Evolutionary conservation across 2,888 invertebrate genomes (phyloP).

Genomic region (Trachelus stipa): DNA sequence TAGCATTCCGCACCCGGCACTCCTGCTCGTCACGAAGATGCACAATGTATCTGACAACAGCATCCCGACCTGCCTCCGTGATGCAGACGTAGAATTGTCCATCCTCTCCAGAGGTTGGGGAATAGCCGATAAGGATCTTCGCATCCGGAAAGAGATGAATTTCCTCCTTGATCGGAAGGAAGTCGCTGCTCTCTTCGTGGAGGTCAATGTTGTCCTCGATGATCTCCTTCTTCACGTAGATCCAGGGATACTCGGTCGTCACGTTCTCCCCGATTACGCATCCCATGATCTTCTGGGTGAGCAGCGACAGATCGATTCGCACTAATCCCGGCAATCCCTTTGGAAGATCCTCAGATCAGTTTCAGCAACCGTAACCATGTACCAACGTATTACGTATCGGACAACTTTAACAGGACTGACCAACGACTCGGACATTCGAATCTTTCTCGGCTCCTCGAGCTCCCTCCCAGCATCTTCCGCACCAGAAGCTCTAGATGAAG

Average conservation of each 20-base stretch:
- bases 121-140: slow-evolving; percentile 74
- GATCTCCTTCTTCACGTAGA: slow-evolving; percentile 72
- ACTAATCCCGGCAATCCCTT: slow-evolving; percentile 69
- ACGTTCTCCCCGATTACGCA: slow-evolving; percentile 77
- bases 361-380: not conserved
- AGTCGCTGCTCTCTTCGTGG: slow-evolving; percentile 69
- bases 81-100: slow-evolving; percentile 80
- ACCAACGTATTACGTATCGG: not conserved
- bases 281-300: slow-evolving; percentile 74
- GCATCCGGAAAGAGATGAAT: slow-evolving; percentile 59
- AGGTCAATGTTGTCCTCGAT: slow-evolving; percentile 74
- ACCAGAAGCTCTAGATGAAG: not conserved
- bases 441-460: not conserved
- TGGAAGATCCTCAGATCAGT: not conserved
- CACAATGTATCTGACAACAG: slow-evolving; percentile 61
- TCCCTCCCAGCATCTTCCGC: not conserved
- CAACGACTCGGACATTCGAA: not conserved
- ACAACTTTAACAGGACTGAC: not conserved
- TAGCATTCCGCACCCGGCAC: slow-evolving; percentile 66
- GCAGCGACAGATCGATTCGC: slow-evolving; percentile 69
- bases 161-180: slow-evolving; percentile 63
- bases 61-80: slow-evolving; percentile 70
- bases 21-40: slow-evolving; percentile 46
- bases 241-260: slow-evolving; percentile 82
- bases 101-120: slow-evolving; percentile 72